phyloP scores from a whole-genome alignment of 2,797 vertebrate species.

The Heteromormyrus szaboi region DNA sequence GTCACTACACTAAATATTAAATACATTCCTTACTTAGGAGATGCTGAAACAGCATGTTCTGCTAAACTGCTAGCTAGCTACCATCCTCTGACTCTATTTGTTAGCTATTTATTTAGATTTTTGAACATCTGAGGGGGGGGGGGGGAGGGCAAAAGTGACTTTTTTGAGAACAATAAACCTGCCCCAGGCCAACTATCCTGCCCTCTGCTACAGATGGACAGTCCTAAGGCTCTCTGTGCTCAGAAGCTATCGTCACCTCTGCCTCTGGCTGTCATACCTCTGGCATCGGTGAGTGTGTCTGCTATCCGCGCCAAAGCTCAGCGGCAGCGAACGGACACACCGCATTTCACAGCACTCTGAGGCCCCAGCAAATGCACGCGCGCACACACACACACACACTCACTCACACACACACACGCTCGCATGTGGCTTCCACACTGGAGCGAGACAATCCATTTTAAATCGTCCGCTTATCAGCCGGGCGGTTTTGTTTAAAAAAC shows the following conservation, averaged over 20 bases:
- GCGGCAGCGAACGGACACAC: background rate
- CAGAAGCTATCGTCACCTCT: background rate
- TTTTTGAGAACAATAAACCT: background rate
- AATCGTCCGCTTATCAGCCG: background rate
- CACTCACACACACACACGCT: background rate
- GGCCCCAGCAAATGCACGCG: background rate
- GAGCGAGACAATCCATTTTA: background rate
- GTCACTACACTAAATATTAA: background rate
- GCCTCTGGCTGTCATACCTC: background rate
- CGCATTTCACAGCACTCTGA: background rate
- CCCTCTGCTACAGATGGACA: background rate
- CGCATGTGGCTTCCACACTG: background rate
- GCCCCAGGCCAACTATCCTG: background rate
- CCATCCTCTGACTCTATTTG: background rate
- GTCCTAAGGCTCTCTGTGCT: background rate
- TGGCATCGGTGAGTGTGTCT: background rate
- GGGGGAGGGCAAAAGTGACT: background rate
- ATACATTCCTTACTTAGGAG: background rate
- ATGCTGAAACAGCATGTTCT: background rate
- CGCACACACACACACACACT: background rate
- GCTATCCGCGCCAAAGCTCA: background rate
- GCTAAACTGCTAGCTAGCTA: background rate
- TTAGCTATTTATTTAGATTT: background rate
- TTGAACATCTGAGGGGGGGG: background rate
- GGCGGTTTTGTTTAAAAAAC: background rate